Conservation (phyloP, 92 coral and sea anemone genomes). For the Epizoanthus ramosus region DNA sequence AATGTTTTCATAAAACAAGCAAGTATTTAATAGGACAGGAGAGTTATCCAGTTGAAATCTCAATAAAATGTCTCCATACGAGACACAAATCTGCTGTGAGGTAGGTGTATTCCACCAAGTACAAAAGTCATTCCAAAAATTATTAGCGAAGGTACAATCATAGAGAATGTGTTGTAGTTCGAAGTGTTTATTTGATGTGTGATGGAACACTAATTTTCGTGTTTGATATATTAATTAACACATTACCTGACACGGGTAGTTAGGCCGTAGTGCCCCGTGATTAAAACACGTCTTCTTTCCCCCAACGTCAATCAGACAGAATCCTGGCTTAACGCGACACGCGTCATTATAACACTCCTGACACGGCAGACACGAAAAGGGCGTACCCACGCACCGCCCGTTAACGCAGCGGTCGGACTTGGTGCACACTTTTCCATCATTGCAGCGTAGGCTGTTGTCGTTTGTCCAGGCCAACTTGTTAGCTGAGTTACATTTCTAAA, state of each 20-base stretch:
- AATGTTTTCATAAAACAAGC: no score
- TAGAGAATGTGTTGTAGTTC: no score
- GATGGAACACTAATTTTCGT: no score
- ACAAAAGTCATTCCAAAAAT: no score
- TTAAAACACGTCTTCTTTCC: constrained; percentile 63
- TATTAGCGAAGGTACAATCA: no score
- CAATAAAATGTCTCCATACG: no score
- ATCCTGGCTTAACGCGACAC: constrained; percentile 76
- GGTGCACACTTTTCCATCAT: constrained; percentile 72
- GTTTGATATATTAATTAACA: neutral
- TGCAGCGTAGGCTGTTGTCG: constrained; percentile 63
- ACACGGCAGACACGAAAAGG: constrained; percentile 78
- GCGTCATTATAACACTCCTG: constrained; percentile 70
- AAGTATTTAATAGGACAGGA: no score
- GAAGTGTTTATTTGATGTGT: no score
- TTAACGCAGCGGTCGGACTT: constrained; percentile 67
- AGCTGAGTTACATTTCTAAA: constrained; percentile 63
- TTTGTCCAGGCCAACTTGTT: constrained; percentile 71
- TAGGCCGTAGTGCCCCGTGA: constrained; percentile 66
- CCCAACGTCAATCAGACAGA: constrained; percentile 55
- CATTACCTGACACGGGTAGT: constrained; percentile 85
- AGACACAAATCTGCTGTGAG: no score
- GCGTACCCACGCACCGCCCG: constrained; percentile 75
- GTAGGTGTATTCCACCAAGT: no score
- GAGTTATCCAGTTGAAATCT: no score